Percentiles rank a stretch among this genome's conserved stretches.
phyloP scores from a whole-genome alignment of 23 tunicate species.

The Halocynthia aurantium region DNA sequence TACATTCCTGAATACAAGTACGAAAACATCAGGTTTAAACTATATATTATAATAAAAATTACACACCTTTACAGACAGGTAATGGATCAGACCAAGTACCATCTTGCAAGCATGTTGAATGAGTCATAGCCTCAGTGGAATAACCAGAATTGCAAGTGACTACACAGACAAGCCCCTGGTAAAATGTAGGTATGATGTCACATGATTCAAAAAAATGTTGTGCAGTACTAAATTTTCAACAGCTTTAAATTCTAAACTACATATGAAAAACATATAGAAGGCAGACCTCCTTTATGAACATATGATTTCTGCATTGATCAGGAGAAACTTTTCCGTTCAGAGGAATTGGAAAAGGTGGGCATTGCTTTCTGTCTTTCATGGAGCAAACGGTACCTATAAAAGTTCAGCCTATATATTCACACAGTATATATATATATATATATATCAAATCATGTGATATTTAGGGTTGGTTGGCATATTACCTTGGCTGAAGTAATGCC shows the following conservation, averaged over 20 bases:
- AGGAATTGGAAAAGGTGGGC: conserved; percentile 36
- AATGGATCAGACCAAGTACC: conserved; percentile 56
- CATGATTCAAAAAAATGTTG: background rate
- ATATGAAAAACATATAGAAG: background rate
- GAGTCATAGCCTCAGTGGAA: conserved; percentile 9
- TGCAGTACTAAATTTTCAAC: background rate
- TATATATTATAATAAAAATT: background rate
- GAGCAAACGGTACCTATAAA: conserved; percentile 64
- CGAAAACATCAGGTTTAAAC: background rate
- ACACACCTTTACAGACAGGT: conserved; percentile 51
- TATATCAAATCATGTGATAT: too few relatives aligned
- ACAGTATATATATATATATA: too few relatives aligned
- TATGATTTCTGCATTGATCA: conserved; percentile 13
- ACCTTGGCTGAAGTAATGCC: conserved; percentile 63
- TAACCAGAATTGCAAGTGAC: conserved; percentile 44
- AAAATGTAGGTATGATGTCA: background rate
- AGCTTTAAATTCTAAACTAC: background rate
- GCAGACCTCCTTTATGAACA: conserved; percentile 20
- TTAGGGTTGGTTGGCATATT: background rate
- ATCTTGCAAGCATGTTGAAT: conserved; percentile 38
- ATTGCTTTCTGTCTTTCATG: conserved; percentile 36
- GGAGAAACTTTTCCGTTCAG: conserved; percentile 32
- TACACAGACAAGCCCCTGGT: conserved; percentile 51
- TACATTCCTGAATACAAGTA: conserved; percentile 18
- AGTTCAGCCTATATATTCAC: too few relatives aligned